Evolutionary conservation across 2,888 invertebrate genomes (phyloP), one percentile per base, ranked within the genome.

Genomic region (Harpalus rufipes): DNA sequence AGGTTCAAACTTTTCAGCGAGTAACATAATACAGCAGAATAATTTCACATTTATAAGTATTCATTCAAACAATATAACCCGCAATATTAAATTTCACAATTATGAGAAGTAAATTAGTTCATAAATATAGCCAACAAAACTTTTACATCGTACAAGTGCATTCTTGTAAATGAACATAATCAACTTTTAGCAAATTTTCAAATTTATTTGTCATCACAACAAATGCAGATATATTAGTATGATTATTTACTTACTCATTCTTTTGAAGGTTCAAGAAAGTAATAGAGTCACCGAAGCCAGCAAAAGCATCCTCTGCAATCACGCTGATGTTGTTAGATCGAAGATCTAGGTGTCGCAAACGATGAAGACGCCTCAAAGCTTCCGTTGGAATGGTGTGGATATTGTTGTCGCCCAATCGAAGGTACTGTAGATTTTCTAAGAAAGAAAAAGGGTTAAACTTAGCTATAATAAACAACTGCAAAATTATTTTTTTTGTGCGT

Each of bases 221-320:
- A 32, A 32, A 32, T 32, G 32, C 32, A 32, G 32, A 32, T 32
- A 5, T 32, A 32, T 32, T 32, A 32, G 1, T 32, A 32, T 32
- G 32, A 32, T 32, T 51, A 51, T 51, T 8, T 84, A 92, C 95
- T 95, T 93, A 97, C 97, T 96, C 95, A 90, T 97, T 97, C 91
- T 97, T 97, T 89, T 97, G 97, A 86, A 98, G 92, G 90, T 97
- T 97, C 39, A 98, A 94, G 91, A 97, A 97, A n/a, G 97, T 97
- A 87, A 98, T 96, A 39, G 97, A 96, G 90, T 97, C 96, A 25
- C 97, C 97, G 89, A 96, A 98, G 74, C 96, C 96, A 7, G 95
- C 94, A 90, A 97, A 97, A 1, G 97, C 96, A 89, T 97, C 97
- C 88, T 97, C 97, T 39, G 94, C 93, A 81, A 98, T 94, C 86